These are phyloP conservation scores for Callaeas wilsoni DNA, from an alignment of 2,113 vertebrate species.

Conservation along the genomic window DNA sequence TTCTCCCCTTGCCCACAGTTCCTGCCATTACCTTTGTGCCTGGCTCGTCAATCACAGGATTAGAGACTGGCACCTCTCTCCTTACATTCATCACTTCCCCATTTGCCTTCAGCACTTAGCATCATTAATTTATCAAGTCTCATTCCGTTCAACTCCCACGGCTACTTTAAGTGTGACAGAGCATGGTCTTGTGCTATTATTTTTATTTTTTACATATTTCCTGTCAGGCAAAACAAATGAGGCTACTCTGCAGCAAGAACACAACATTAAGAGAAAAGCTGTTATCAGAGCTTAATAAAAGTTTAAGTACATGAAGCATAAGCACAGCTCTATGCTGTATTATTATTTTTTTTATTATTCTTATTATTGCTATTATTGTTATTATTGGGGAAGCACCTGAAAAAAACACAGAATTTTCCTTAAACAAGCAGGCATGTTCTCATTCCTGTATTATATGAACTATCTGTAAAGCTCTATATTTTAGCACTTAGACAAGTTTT, in stretches of 20 bases:
- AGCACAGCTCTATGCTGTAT: neutral
- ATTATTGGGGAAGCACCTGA: neutral
- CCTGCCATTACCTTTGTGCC: neutral
- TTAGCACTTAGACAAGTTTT: neutral
- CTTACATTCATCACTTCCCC: conserved; percentile 33
- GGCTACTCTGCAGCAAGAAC: neutral
- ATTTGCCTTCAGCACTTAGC: conserved; percentile 38
- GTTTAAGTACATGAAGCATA: neutral
- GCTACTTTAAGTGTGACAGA: conserved; percentile 43
- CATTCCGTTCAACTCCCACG: conserved; percentile 38
- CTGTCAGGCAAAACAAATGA: conserved; percentile 18
- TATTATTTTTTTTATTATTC: neutral
- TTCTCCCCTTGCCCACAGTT: neutral
- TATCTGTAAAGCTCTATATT: neutral
- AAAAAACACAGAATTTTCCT: neutral
- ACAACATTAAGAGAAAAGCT: neutral
- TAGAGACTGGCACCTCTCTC: conserved; percentile 27
- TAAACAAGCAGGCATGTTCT: neutral
- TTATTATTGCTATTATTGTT: too few relatives aligned
- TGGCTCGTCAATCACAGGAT: neutral
- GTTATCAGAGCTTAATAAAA: neutral
- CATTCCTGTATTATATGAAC: neutral
- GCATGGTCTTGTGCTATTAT: conserved; percentile 22
- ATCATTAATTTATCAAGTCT: conserved; percentile 56
- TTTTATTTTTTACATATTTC: conserved; percentile 22